A percentile compares a stretch with the other conserved stretches of the same genome.
Conservation (phyloP, 2,113 vertebrate species). For the Fulmarus glacialis region DNA sequence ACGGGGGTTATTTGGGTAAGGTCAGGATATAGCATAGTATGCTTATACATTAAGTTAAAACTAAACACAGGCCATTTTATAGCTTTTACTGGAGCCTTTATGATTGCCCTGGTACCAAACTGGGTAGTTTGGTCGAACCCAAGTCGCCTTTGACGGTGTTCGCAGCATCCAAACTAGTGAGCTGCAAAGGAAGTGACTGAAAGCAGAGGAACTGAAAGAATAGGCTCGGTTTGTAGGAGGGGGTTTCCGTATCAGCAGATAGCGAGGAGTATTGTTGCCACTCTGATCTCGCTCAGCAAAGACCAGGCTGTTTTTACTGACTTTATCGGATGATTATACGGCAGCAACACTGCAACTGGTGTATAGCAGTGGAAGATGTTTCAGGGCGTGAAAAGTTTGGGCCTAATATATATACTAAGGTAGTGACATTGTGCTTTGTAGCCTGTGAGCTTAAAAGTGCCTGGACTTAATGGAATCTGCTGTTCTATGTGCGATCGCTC, state of each 20-base stretch:
- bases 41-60: accelerated
- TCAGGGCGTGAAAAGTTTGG: background rate
- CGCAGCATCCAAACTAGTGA: accelerated
- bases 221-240: accelerated
- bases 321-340: accelerated
- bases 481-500: background rate
- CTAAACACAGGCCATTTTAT: accelerated
- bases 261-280: accelerated
- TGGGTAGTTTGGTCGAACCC: background rate
- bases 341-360: accelerated
- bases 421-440: background rate
- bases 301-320: background rate
- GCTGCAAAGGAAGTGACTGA: background rate
- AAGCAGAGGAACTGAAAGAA: background rate
- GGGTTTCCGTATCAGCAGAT: background rate
- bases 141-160: accelerated
- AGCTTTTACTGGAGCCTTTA: background rate
- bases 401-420: accelerated
- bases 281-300: background rate
- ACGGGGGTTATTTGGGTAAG: background rate
- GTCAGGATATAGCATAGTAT: accelerated
- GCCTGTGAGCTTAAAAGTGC: background rate
- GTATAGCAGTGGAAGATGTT: background rate
- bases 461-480: background rate
- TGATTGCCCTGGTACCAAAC: background rate